These are phyloP conservation scores for Orchesella flavescens DNA, from an alignment of 2,888 invertebrate genomes.

Conservation along the genomic window DNA sequence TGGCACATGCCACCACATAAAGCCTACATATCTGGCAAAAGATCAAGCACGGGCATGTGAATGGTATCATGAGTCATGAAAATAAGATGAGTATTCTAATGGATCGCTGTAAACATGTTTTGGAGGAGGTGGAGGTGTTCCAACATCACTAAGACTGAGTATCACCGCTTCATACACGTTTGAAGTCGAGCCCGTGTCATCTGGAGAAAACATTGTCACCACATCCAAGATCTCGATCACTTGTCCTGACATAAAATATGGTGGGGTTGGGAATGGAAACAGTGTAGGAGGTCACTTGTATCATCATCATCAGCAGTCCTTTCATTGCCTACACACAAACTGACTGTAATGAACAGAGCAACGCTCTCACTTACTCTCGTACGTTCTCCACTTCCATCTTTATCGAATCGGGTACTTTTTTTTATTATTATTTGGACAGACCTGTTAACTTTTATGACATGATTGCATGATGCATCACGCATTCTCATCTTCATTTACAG, in stretches of 20 bases:
- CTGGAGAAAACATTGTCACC: conserved; percentile 25
- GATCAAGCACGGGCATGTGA: conserved; percentile 18
- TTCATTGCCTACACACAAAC: no score
- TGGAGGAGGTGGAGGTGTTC: conserved; percentile 49
- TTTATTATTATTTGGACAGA: conserved; percentile 1
- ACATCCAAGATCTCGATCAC: conserved; percentile 56
- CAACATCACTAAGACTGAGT: conserved; percentile 66
- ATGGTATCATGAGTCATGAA: not conserved
- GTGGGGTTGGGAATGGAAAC: conserved; percentile 12
- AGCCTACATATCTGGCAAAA: conserved; percentile 35
- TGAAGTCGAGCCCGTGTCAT: conserved; percentile 65
- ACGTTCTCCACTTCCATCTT: no score
- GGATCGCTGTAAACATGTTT: not conserved
- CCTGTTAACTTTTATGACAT: conserved; percentile 15
- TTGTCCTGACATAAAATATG: conserved; percentile 58
- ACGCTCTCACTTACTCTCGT: no score
- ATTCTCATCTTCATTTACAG: no score
- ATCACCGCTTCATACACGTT: conserved; percentile 70
- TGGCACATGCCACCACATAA: no score
- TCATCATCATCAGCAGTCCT: no score
- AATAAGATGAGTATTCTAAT: not conserved
- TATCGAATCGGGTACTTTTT: conserved; percentile 4
- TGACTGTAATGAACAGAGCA: no score
- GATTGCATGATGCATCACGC: not conserved
- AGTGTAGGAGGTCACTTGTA: conserved; percentile 54